phyloP scores from a whole-genome alignment of 2,797 vertebrate species.

The Carapus acus region DNA sequence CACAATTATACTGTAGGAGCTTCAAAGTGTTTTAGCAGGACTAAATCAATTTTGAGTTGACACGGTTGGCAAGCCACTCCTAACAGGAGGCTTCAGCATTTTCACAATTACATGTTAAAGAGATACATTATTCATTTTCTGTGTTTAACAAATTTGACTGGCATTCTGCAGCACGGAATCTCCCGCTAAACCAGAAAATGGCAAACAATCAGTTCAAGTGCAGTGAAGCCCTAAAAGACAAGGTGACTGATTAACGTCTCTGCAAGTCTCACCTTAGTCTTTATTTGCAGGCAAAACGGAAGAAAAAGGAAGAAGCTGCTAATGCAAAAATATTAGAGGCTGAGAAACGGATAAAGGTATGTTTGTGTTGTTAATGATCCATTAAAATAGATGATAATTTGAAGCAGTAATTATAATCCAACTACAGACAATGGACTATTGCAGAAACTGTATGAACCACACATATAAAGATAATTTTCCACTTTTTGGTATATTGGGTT shows the following conservation, averaged over 20 bases:
- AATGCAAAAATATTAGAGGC: conserved; percentile 99
- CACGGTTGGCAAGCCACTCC: conserved; percentile 79
- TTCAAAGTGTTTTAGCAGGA: conserved; percentile 78
- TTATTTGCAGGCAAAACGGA: conserved; percentile 95
- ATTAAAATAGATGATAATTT: conserved; percentile 1
- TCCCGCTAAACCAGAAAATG: conserved; percentile 59
- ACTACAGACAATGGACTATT: too few species aligned
- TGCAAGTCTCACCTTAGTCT: conserved; percentile 64
- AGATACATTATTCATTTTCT: conserved; percentile 74
- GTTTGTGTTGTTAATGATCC: conserved; percentile 51
- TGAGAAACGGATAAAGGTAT: conserved; percentile 98
- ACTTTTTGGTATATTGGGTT: too few species aligned
- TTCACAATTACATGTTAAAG: conserved; percentile 80
- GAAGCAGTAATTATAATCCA: neutral
- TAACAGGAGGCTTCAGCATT: conserved; percentile 76
- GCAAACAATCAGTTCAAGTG: conserved; percentile 64
- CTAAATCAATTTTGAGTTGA: conserved; percentile 80
- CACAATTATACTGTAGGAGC: conserved; percentile 74
- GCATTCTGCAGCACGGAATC: conserved; percentile 61
- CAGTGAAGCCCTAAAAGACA: conserved; percentile 50
- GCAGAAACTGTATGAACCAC: too few species aligned
- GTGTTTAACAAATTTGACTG: conserved; percentile 73
- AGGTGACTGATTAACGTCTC: conserved; percentile 51
- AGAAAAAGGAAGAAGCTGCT: conserved; percentile 97
- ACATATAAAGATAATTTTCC: too few species aligned